phyloP scores from a whole-genome alignment of 2,797 vertebrate genomes.

The Buceros bicornis region DNA sequence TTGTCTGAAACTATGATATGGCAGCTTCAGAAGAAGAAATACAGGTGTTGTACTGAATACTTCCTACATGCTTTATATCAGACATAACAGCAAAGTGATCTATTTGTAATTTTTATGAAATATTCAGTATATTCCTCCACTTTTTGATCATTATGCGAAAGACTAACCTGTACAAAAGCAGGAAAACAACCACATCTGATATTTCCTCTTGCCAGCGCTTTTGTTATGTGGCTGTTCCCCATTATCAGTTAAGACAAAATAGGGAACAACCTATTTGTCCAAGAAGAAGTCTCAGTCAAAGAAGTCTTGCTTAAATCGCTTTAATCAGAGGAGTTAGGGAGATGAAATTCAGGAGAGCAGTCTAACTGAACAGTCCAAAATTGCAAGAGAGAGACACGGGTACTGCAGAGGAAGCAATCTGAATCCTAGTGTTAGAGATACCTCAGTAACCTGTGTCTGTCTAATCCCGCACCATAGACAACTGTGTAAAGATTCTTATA shows the following conservation, averaged over 20 bases:
- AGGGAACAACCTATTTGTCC: not conserved
- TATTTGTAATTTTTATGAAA: not conserved
- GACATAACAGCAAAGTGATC: not conserved
- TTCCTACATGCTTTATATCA: not conserved
- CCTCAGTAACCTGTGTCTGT: not conserved
- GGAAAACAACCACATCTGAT: not conserved
- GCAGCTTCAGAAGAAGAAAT: slow-evolving; percentile 96
- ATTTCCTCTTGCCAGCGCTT: not conserved
- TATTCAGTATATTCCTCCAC: not conserved
- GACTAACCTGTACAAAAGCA: not conserved
- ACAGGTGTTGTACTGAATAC: slow-evolving; percentile 82
- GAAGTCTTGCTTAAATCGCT: not conserved
- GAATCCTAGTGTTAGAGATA: not conserved
- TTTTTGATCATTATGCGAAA: not conserved
- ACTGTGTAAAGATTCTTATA: not conserved
- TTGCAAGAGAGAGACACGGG: not conserved
- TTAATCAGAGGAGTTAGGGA: not conserved
- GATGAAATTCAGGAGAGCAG: not conserved
- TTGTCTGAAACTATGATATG: slow-evolving; percentile 96
- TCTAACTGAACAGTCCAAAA: not conserved
- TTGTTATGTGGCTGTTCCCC: not conserved
- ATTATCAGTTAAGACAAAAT: not conserved
- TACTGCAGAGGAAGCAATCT: not conserved
- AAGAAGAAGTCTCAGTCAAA: not conserved
- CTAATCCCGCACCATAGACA: not conserved